Base-by-base conservation (phyloP, 2,888 invertebrate genomes). In the Agriopis aurantiaria region DNA sequence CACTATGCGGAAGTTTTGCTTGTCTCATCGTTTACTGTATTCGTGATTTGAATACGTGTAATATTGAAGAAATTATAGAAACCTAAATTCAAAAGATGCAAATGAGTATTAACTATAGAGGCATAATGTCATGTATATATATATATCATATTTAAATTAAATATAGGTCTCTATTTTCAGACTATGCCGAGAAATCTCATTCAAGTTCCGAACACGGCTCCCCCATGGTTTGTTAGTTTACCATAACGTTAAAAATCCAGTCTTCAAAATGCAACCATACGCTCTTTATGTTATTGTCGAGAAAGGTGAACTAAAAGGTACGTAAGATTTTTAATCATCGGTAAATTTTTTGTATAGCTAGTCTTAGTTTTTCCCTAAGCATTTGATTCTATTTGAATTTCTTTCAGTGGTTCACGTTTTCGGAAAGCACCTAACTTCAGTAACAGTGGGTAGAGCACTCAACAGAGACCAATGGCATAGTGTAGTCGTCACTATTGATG, bases 401-500 rank as follows among this genome's bases (percentile, higher is more conserved):
- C 4, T 89, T 90, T 9, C 82, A 95, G 97, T 98, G 67, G 98
- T 98, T 9, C 98, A 98, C 87, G 98, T 98, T 41, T 98, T 98
- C 86, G 98, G 98, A 5, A 98, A 98, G 86, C 97, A 97, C 85
- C 96, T 97, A 64, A 98, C 98, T 45, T 95, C 95, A 41, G 96
- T 98, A 53, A 98, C 97, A 0, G 98, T 98, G 6, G 98, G 98
- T 49, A 96, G 98, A 90, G 98, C 98, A 4, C 90, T 98, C 67
- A 98, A 98, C 88, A 96, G 97, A 78, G 98, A 98, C 84, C 96
- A 97, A 82, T 98, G 98, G 98, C 98, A 98, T 87, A 97, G 96
- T 80, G 98, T 98, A 14, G 96, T 97, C 66, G 98, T 96, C 80
- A 96, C 97, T 71, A 98, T 98, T 74, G 98, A 98, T 87, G 98